Evolutionary conservation across 2,113 vertebrate species (phyloP), one percentile per base, ranked within the genome.

Genomic region (Enhydra lutris): DNA sequence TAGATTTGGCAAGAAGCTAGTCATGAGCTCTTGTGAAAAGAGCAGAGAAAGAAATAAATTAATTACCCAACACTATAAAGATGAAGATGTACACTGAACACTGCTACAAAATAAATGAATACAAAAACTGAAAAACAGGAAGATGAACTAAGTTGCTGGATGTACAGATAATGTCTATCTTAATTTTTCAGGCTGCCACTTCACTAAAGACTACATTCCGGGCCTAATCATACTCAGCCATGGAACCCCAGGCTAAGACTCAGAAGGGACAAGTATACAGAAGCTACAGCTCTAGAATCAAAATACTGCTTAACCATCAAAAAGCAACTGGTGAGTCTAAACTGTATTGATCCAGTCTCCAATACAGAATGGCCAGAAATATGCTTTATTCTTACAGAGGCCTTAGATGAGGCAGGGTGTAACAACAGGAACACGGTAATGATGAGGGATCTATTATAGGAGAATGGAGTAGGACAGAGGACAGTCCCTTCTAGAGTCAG

Each of bases 1-100:
- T 20, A 39, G 87, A 65, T 42, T 86, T 50, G 74, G 95, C 73
- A 95, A 89, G 81, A 96, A 95, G 69, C 67, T 79, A 85, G 67
- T n/a, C 82, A 94, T 67, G 29, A 92, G 88, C 15, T n/a, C 36
- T 6, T 45, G 36, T 76, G 42, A 91, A 95, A 92, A 96, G 29
- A 89, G 34, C 7, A 86, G 61, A 59, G 39, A 82, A 78, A 87
- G 23, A 93, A 71, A 74, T 14, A 91, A 92, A 93, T 47, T 90
- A 91, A 95, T 87, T 52, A 86, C 9, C 59, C 63, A 92, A 39
- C 1, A 55, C 26, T 47, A 1, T 65, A 91, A 74, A 69, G 79
- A 81, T 31, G 14, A 55, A 36, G 36, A 74, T 39, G 34, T 29
- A 78, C 5, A 0, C 11, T 55, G 73, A 83, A 71, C 17, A 42